Evolutionary conservation across 2,888 invertebrate genomes (phyloP).

Genomic region (Oscheius sp.): DNA sequence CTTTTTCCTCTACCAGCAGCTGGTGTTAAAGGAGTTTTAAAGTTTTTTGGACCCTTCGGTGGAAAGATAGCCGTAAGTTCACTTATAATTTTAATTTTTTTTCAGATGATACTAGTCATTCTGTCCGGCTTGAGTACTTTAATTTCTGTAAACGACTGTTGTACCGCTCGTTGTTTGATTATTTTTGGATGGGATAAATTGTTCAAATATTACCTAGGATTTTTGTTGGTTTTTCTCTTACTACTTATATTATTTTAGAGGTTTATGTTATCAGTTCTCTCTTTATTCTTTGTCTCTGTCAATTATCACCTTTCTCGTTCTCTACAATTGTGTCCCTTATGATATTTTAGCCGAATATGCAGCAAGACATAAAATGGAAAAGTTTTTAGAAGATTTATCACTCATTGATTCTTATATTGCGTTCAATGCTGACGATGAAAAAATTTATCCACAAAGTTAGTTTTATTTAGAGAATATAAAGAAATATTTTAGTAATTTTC

Average conservation of each 20-base stretch:
- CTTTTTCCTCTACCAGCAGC: not conserved
- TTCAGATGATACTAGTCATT: not conserved
- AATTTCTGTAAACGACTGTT: slow-evolving; percentile 12
- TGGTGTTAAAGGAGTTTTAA: not conserved
- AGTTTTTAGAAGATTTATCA: not conserved
- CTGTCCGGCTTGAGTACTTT: not conserved
- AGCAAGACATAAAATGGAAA: not conserved
- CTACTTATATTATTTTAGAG: not conserved
- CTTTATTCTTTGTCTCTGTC: not conserved
- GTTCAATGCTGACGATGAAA: not conserved
- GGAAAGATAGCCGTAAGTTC: not conserved
- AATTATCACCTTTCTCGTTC: not conserved
- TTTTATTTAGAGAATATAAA: not conserved
- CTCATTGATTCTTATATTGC: not conserved
- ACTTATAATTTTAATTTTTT: not conserved
- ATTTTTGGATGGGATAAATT: not conserved
- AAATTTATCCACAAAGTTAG: not conserved
- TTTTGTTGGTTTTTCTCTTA: not conserved
- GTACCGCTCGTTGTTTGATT: not conserved
- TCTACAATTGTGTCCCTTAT: not conserved
- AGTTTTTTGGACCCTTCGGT: not conserved
- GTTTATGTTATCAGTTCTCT: not conserved
- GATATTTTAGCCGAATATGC: not conserved
- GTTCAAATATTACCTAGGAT: not conserved
- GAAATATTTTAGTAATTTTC: too few species aligned